A percentile compares a stretch with the other conserved stretches of the same genome.
Conservation (phyloP, 2,797 vertebrate genomes). For the Pseudomugil gertrudae region DNA sequence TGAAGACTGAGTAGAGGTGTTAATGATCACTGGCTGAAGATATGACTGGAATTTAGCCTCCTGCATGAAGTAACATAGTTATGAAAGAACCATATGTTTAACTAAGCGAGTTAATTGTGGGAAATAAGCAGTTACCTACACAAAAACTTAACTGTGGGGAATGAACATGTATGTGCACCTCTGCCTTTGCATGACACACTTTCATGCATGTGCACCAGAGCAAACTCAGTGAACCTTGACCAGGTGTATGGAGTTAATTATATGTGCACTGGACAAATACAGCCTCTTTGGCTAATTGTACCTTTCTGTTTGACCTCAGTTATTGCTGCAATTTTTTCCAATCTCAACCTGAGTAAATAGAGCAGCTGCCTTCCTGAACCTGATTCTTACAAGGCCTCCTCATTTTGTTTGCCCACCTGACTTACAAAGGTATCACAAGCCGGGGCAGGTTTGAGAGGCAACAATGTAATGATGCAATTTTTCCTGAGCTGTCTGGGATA, state of each 20-base stretch:
- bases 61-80: not conserved
- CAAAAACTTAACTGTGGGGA: not conserved
- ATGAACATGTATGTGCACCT: not conserved
- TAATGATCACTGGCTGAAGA: not conserved
- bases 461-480: conserved; percentile 44
- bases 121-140: not conserved
- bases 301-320: conserved; percentile 3
- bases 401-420: conserved; percentile 37
- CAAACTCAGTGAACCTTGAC: not conserved
- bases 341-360: conserved; percentile 15
- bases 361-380: conserved; percentile 9
- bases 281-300: not conserved
- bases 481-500: conserved; percentile 17
- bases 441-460: conserved; percentile 44
- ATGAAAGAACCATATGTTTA: not conserved
- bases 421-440: conserved; percentile 28
- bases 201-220: not conserved
- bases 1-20: not conserved
- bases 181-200: not conserved
- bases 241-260: not conserved
- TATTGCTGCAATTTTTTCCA: not conserved
- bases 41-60: not conserved
- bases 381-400: conserved; percentile 18
- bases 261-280: not conserved
- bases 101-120: not conserved